Base-by-base conservation (phyloP, 2,888 invertebrate species). In the Gisinianus flammeolus region DNA sequence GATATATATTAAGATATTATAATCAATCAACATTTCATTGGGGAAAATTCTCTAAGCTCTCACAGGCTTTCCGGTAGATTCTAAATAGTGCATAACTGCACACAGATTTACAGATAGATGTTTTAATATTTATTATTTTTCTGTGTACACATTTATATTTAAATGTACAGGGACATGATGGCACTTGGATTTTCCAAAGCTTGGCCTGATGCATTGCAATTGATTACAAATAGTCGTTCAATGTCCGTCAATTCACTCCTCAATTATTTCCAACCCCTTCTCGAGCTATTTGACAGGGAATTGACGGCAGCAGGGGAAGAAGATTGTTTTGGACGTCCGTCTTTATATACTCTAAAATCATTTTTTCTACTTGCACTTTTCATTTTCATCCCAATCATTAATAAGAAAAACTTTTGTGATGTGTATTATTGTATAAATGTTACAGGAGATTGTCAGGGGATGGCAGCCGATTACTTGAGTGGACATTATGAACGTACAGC, bases 161-260 rank as follows among this genome's bases (percentile, higher is more conserved):
- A 10, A 58, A 6, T 80, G 31, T 58, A 12, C 81, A 86, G 86
- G 35, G 81, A 85, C 31, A 86, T 89, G 85, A 86, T 90, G 85
- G 85, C 85, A 69, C 83, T 88, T 70, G 90, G 90, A 70, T 86
- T 87, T 19, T 88, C 88, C 1, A 86, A 84, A 64, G 85, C 85
- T 12, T 86, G 86, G 86, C 85, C 87, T 1, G 87, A 88, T 56
- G 88, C 87, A 0, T 85, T 90, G 85, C 81, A 86, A 71, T 83
- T 84, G 0, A 83, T 89, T 28, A 88, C 88, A 0, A 88, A 87
- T 6, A 83, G 79, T n/a, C 79, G 82, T 35, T 81, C 84, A 75
- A 86, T 88, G 85, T 85, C 86, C 62, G 86, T 87, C 31, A 79
- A 80, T 0, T 85, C 87, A 3, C 80, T 88, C 35, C 62, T 87